Evolutionary conservation across 2,797 vertebrate species (phyloP), one percentile per base, ranked within the genome.

Genomic region (Morus bassanus): DNA sequence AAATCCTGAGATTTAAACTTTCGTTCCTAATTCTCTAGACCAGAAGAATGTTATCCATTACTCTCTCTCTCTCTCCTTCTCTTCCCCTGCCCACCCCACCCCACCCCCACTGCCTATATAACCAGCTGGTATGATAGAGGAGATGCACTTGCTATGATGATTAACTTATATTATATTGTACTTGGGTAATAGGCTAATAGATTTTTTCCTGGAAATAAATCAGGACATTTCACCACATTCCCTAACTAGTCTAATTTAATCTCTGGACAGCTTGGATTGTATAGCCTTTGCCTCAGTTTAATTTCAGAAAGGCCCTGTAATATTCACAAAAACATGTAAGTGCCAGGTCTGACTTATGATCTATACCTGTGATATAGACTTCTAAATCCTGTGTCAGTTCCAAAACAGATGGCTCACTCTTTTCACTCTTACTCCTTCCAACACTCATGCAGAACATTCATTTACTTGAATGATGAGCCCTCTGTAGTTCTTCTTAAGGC

Each of bases 391-490:
- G 39, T 79, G 91, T 93, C 91, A 88, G 74, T 65, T 96, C 70
- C 88, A 93, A 94, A 97, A 96, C 85, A 95, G 80, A 96, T 95
- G 76, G 80, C 67, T 90, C 63, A 39, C 50, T 96, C 54, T 91
- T 97, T 93, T 94, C 67, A 68, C 31, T 95, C 63, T 85, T 85
- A 59, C 63, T 89, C 43, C 35, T 93, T 96, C 80, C 59, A 95
- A 91, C 60, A 60, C 27, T 92, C 93, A 96, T 92, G 94, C 91
- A 96, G 91, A 97, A 95, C 91, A 94, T 96, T 96, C 54, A 92
- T 96, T 95, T 94, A 94, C 90, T 96, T 96, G 96, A 97, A 89
- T 94, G 94, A 96, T 96, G 95, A 96, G 37, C 68, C 57, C 60
- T 85, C 75, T 75, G 46, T 85, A 91, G 75, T 74, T 95, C 92